Evolutionary conservation across 92 coral and sea anemone genomes (phyloP), one percentile per base, ranked within the genome.

Genomic region (Porites cylindrica): DNA sequence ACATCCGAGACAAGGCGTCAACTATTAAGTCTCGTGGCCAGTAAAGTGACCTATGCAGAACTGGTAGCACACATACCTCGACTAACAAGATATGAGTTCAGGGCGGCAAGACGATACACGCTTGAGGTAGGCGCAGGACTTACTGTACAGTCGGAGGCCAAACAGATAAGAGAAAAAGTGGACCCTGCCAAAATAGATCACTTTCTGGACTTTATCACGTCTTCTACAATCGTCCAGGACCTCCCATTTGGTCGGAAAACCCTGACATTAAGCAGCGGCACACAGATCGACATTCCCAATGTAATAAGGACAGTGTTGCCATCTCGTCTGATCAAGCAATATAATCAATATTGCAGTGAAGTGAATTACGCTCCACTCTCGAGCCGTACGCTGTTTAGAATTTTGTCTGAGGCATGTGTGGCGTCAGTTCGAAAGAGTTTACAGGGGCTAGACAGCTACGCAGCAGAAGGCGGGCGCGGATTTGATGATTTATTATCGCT

Each of bases 211-310:
- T 90, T 86, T 56, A 80, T 90, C 51, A 86, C 91, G 5, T 54
- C 87, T 38, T 73, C 87, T 17, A 81, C 81, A 65, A 80, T 86
- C 4, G 58, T 86, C 20, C 93, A 90, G 58, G 91, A 90, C 53
- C 84, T 90, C 38, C 93, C 91, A 10, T 90, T 90, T 68, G 91
- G 93, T 75, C 51, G 83, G 13, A 79, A 66, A 65, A 90, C 91
- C 9, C 75, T 86, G 43, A 74, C 50, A 56, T 72, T 90, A 66
- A 70, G 77, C 8, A 61, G 58, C 21, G 87, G 78, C 18, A 24
- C 14, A 26, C 70, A 81, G 70, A 53, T 90, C 51, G 79, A 90
- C 69, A 86, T 86, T 53, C 93, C 93, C 61, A 78, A 81, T 70
- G 91, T 90, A 21, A 74, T 90, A 65, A 73, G 93, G 19, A 81